Evolutionary conservation across 1,140 invertebrate genomes (phyloP), one percentile per base, ranked within the genome.

Genomic region (Ephestia elutella): DNA sequence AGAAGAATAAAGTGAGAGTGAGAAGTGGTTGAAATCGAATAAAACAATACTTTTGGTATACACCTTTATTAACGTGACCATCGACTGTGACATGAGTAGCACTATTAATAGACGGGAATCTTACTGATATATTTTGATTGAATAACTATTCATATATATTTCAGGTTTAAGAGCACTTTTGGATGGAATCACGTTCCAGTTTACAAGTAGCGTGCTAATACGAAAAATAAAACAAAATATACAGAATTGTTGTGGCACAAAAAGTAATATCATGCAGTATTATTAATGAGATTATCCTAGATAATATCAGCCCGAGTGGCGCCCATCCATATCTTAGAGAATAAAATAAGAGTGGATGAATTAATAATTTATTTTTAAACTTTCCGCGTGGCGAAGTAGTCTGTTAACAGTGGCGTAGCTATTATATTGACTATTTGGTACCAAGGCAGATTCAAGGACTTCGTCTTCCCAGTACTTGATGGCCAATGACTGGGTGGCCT

Each of bases 131-230:
- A 57, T 74, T 72, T 71, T 66, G 62, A 82, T 71, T 65, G 62
- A 82, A 81, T 76, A 63, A 54, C 63, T 75, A 75, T 79, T 62
- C 65, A 66, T 75, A 83, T 79, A 81, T 82, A 85, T 74, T 74
- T 80, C 71, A 80, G 75, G 77, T 79, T 82, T 83, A 87, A 87
- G 82, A 86, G 84, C 84, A 87, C 82, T 86, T 87, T 71, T 82
- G 84, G 84, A 87, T 87, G 84, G 84, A 87, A 87, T 87, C 77
- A 84, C 73, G 76, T 68, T 44, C 69, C 73, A 78, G 73, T 75
- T 79, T 78, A 82, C 70, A 71, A 76, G 76, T 70, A 70, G 70
- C 62, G 58, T 69, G 69, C 63, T 65, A 70, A 67, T 54, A 65
- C 69, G 18, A 54, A 62, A 57, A 60, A 63, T 66, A 73, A 74